Percentiles rank a stretch among this genome's conserved stretches.
These are phyloP conservation scores for Donacobius atricapilla DNA, from an alignment of 2,113 vertebrate species.

Conservation along the genomic window DNA sequence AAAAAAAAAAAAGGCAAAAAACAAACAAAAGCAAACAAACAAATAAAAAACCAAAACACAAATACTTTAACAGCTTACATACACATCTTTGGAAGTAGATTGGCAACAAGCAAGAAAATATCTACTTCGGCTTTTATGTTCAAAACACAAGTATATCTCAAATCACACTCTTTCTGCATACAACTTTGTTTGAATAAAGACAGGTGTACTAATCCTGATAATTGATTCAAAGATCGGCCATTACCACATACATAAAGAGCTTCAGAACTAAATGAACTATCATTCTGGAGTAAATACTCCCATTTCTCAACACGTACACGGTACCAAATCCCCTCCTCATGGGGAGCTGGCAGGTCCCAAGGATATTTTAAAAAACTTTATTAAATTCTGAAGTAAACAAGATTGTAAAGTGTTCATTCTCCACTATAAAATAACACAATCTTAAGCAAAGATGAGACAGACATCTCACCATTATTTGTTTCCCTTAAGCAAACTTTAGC, in stretches of 20 bases:
- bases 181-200: neutral
- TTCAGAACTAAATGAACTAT: neutral
- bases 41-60: no score
- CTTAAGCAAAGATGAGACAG: neutral
- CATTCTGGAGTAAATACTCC: neutral
- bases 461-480: neutral
- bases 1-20: no score
- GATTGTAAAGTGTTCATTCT: neutral
- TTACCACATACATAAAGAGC: neutral
- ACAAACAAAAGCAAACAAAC: neutral
- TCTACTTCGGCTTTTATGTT: neutral
- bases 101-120: neutral
- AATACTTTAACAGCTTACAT: neutral
- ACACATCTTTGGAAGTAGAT: neutral
- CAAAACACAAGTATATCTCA: neutral
- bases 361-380: neutral
- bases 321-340: neutral
- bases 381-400: neutral
- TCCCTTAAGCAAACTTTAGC: neutral
- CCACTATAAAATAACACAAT: neutral
- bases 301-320: neutral
- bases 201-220: neutral
- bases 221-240: neutral
- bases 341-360: neutral
- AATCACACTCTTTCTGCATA: neutral